Percentiles rank a stretch among this genome's conserved stretches.
Evolutionary conservation across 2,113 vertebrate species (phyloP).

Genomic region (Lepisosteus osseus): DNA sequence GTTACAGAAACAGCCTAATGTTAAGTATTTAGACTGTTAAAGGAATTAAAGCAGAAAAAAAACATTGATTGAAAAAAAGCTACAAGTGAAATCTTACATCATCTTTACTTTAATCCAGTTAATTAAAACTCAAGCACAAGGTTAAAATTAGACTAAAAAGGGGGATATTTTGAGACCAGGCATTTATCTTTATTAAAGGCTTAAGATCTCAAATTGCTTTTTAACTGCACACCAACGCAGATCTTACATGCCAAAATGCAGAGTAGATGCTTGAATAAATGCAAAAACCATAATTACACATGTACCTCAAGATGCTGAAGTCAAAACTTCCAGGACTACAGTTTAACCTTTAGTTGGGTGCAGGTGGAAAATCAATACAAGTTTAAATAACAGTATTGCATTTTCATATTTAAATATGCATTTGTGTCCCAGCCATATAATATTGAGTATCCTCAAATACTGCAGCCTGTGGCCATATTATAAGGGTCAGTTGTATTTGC

Average conservation of each 20-base stretch:
- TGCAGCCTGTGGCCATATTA: too few species aligned
- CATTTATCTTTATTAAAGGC: background rate
- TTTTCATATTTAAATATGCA: too few species aligned
- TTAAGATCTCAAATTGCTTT: slow-evolving; percentile 5
- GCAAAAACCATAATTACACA: background rate
- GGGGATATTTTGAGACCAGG: background rate
- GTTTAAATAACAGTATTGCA: background rate
- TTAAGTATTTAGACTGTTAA: background rate
- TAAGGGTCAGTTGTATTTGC: too few species aligned
- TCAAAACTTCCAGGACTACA: background rate
- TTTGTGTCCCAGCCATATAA: too few species aligned
- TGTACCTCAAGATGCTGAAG: background rate
- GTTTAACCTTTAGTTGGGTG: slow-evolving; percentile 9
- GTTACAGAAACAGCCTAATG: too few species aligned
- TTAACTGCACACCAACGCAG: slow-evolving; percentile 1
- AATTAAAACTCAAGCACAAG: slow-evolving; percentile 1
- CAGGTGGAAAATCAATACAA: slow-evolving; percentile 26
- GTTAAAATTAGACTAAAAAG: background rate
- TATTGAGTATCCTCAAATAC: too few species aligned
- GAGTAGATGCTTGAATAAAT: slow-evolving; percentile 3
- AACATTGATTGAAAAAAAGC: background rate
- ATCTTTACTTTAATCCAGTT: background rate
- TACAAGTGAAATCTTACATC: background rate
- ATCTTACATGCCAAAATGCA: background rate
- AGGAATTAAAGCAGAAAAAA: background rate